Base-by-base conservation (phyloP, 2,888 invertebrate genomes). In the Lucinisca nassula region DNA sequence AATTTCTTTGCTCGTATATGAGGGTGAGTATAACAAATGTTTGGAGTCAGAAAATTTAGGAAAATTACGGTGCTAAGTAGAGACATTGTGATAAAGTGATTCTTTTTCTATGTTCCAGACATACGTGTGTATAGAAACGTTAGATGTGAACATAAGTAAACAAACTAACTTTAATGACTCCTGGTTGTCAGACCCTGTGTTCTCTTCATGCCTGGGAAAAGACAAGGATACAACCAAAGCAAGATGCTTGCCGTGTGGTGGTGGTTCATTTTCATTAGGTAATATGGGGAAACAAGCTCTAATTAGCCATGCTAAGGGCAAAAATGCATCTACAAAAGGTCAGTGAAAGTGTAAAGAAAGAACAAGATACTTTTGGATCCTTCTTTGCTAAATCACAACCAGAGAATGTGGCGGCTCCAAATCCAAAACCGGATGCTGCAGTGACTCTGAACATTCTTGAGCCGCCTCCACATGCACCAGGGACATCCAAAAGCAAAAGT, bases 301-400 rank as follows among this genome's bases (percentile, higher is more conserved):
- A n/a, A 55, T 55, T 4, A 17, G 55, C 21, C 55, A 55, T 81
- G 74, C 81, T 55, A 81, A 74, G 55, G 81, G 74, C 21, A 74
- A 81, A 40, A 81, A 55, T n/a, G 45, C 79, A 74, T 74, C 73
- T 4, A 51, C 74, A 81, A 32, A 81, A 74, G 72, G 37, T 58
- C 32, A 35, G 35, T 6, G 27, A 74, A 74, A 27, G 40, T 35
- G 55, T 51, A 74, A 58, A 27, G 37, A 74, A 73, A 74, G 81
- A 81, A n/a, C 10, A 55, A 55, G 12, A 55, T 6, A n/a, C 55
- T 14, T 55, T 55, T 17, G 55, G 55, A 55, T 17, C 8, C 21
- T 17, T 55, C n/a, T 14, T 4, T 21, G 21, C 21, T n/a, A 55
- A 55, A 8, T 55, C 10, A 4, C 4, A n/a, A 21, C 21, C 21